A percentile compares a stretch with the other conserved stretches of the same genome.
These are phyloP conservation scores for Podargus strigoides DNA, from an alignment of 2,797 vertebrate genomes.

Conservation along the genomic window DNA sequence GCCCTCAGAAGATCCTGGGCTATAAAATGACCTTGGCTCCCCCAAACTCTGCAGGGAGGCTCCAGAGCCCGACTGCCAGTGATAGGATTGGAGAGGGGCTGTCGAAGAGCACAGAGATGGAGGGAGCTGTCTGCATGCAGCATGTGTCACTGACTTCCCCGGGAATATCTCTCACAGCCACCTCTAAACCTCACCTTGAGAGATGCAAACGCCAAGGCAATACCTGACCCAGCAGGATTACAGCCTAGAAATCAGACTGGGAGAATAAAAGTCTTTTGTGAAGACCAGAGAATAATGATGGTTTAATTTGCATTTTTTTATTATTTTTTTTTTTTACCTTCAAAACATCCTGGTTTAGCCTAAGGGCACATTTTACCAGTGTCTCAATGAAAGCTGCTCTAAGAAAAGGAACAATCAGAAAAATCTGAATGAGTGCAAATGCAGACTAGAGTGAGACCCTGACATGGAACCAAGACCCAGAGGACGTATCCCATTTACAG, in stretches of 20 bases:
- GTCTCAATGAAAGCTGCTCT: background rate
- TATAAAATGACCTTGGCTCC: background rate
- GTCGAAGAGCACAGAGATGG: background rate
- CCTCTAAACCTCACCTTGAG: background rate
- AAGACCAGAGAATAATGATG: background rate
- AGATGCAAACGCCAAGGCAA: background rate
- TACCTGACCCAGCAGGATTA: background rate
- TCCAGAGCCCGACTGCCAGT: background rate
- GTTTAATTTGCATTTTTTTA: background rate
- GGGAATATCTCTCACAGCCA: background rate
- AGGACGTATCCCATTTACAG: background rate
- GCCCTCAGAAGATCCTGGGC: background rate
- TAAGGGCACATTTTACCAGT: background rate
- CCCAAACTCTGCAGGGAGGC: background rate
- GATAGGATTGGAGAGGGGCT: background rate
- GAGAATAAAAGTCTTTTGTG: background rate
- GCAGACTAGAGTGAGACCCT: background rate
- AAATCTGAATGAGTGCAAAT: background rate
- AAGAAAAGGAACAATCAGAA: background rate
- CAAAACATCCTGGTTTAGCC: background rate
- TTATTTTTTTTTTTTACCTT: background rate
- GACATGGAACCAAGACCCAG: background rate
- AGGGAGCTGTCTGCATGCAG: background rate
- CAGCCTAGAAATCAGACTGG: background rate
- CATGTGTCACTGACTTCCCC: background rate